Evolutionary conservation across 1,140 invertebrate species (phyloP).

Genomic region (Drosophila jambulina): DNA sequence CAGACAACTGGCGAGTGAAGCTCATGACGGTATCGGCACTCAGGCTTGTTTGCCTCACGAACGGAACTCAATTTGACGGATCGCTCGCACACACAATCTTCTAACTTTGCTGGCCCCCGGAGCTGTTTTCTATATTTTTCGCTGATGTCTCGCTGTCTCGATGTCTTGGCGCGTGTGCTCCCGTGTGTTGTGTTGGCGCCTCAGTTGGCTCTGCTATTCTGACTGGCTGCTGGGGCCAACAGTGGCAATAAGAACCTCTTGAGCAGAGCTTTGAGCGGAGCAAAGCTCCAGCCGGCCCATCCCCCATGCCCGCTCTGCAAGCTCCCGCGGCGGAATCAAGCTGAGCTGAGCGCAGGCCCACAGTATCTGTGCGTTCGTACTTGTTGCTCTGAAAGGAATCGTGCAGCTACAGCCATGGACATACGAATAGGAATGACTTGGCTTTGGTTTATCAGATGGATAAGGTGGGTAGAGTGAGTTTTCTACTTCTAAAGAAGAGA

Average conservation of each 20-base stretch:
- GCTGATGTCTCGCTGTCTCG: background rate
- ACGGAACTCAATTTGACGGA: conserved; percentile 18
- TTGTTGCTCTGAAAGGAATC: conserved; percentile 55
- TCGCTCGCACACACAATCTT: conserved; percentile 41
- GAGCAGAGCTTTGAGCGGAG: conserved; percentile 57
- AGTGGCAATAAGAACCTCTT: conserved; percentile 69
- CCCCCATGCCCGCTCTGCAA: conserved; percentile 10
- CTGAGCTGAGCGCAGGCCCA: conserved; percentile 39
- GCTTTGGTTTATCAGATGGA: background rate
- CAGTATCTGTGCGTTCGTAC: conserved; percentile 54
- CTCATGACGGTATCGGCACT: conserved; percentile 57
- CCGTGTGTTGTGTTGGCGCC: conserved; percentile 46
- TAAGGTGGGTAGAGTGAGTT: background rate
- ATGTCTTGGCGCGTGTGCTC: conserved; percentile 13
- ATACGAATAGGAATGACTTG: background rate
- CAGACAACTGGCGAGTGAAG: conserved; percentile 81
- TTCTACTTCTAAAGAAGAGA: background rate
- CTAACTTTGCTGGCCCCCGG: conserved; percentile 19
- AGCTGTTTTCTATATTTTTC: conserved; percentile 23
- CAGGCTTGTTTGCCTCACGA: conserved; percentile 35
- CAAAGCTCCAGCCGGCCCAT: conserved; percentile 37
- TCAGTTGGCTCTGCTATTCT: conserved; percentile 63
- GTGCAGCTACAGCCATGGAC: background rate
- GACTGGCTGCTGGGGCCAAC: conserved; percentile 35
- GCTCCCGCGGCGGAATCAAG: conserved; percentile 20